Conservation (phyloP, 1,140 invertebrate genomes). For the Brachionus paranguensis region DNA sequence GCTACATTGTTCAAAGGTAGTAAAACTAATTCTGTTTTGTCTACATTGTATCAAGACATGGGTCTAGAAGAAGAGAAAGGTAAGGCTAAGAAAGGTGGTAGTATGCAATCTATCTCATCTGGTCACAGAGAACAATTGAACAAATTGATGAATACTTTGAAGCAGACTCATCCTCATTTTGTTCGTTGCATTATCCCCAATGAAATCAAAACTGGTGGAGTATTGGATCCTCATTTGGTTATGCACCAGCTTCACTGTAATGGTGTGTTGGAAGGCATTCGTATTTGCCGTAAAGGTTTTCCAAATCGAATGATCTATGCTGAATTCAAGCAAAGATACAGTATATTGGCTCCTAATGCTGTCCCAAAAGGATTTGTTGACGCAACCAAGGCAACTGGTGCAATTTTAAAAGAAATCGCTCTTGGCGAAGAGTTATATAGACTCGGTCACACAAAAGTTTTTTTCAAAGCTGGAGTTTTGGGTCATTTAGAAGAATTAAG, state of each 20-base stretch:
- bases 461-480: constrained; percentile 99
- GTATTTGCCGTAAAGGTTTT: constrained; percentile 99
- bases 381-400: constrained; percentile 72
- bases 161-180: constrained; percentile 94
- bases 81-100: constrained; percentile 88
- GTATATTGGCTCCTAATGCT: constrained; percentile 83
- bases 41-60: neutral
- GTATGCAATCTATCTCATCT: constrained; percentile 86
- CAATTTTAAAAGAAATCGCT: constrained; percentile 69
- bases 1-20: constrained; percentile 47
- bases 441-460: constrained; percentile 94
- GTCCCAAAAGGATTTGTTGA: constrained; percentile 69
- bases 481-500: constrained; percentile 99
- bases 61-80: constrained; percentile 32
- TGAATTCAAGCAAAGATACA: constrained; percentile 99
- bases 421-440: constrained; percentile 80
- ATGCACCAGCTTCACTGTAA: constrained; percentile 98
- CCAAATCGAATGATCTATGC: constrained; percentile 99
- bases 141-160: constrained; percentile 91
- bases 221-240: constrained; percentile 96
- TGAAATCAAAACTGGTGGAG: constrained; percentile 88
- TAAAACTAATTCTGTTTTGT: neutral
- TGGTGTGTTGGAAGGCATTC: constrained; percentile 99
- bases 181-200: constrained; percentile 99
- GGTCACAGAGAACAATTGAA: constrained; percentile 88